Percentiles rank a stretch among this genome's conserved stretches.
phyloP scores from a whole-genome alignment of 2,888 invertebrate species.

The Andrena bucephala region DNA sequence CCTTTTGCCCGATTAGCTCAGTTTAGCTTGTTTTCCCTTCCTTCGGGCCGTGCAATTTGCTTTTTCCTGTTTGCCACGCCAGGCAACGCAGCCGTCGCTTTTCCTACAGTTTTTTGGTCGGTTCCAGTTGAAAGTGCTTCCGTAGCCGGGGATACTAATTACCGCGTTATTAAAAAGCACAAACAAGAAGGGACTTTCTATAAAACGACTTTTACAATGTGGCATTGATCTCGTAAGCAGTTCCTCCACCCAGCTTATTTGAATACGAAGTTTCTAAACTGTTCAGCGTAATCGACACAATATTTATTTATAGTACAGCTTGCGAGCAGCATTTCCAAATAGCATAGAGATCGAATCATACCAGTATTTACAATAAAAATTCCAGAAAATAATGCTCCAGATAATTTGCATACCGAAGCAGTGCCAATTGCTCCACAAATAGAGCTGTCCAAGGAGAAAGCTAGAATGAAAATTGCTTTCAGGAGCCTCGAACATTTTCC shows the following conservation, averaged over 20 bases:
- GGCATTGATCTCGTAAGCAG: slow-evolving; percentile 6
- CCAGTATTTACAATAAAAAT: too few species aligned
- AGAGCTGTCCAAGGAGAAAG: too few species aligned
- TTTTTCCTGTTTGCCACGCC: slow-evolving; percentile 1
- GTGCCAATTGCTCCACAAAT: too few species aligned
- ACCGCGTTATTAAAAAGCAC: slow-evolving; percentile 22
- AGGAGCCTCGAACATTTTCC: too few species aligned
- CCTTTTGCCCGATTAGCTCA: slow-evolving; percentile 7
- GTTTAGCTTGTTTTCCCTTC: slow-evolving; percentile 21
- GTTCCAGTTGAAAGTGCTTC: slow-evolving; percentile 43
- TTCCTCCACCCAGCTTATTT: slow-evolving; percentile 25
- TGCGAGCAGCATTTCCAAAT: too few species aligned
- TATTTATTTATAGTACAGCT: too few species aligned
- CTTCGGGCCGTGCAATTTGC: neutral
- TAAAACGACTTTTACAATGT: slow-evolving; percentile 35
- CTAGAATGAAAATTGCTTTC: too few species aligned
- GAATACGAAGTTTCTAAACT: slow-evolving; percentile 21
- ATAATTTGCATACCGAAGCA: too few species aligned
- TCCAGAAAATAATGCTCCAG: too few species aligned
- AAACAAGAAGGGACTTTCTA: slow-evolving; percentile 53
- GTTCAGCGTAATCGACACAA: neutral
- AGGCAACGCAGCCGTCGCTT: slow-evolving; percentile 8
- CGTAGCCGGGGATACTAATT: slow-evolving; percentile 36
- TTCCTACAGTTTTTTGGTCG: slow-evolving; percentile 29
- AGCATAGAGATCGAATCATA: too few species aligned